Percentiles rank a stretch among this genome's conserved stretches.
Conservation (phyloP, 2,113 vertebrate species). For the Scophthalmus maximus region DNA sequence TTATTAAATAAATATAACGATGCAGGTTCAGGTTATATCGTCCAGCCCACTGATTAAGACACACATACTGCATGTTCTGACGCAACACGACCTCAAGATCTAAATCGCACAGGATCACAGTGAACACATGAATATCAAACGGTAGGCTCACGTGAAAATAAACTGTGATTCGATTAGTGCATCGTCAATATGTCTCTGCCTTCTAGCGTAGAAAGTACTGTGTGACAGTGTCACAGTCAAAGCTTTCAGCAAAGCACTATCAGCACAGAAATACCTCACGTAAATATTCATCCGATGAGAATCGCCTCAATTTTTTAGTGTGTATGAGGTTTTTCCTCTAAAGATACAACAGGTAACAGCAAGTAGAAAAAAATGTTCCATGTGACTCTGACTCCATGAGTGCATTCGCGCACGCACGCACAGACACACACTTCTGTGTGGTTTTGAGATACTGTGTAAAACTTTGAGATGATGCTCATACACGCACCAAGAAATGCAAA, state of each 20-base stretch:
- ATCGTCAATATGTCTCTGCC: not conserved
- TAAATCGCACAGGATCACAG: conserved; percentile 44
- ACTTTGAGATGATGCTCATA: not conserved
- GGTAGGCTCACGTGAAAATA: conserved; percentile 17
- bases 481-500: not conserved
- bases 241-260: conserved; percentile 41
- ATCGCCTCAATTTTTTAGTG: conserved; percentile 11
- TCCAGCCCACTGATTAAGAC: conserved; percentile 23
- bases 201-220: conserved; percentile 34
- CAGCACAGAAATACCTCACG: conserved; percentile 22
- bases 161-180: conserved; percentile 24
- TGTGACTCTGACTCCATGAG: conserved; percentile 18
- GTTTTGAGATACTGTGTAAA: not conserved
- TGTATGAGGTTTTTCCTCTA: conserved; percentile 1
- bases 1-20: not conserved
- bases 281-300: not conserved
- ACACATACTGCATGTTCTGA: conserved; percentile 26
- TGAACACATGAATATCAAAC: conserved; percentile 14
- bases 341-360: not conserved
- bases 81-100: conserved; percentile 3
- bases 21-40: conserved; percentile 1
- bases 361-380: not conserved
- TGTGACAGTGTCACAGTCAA: conserved; percentile 45
- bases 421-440: too few relatives aligned
- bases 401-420: too few relatives aligned